Evolutionary conservation across 2,797 vertebrate genomes (phyloP).

Genomic region (Semotilus atromaculatus): DNA sequence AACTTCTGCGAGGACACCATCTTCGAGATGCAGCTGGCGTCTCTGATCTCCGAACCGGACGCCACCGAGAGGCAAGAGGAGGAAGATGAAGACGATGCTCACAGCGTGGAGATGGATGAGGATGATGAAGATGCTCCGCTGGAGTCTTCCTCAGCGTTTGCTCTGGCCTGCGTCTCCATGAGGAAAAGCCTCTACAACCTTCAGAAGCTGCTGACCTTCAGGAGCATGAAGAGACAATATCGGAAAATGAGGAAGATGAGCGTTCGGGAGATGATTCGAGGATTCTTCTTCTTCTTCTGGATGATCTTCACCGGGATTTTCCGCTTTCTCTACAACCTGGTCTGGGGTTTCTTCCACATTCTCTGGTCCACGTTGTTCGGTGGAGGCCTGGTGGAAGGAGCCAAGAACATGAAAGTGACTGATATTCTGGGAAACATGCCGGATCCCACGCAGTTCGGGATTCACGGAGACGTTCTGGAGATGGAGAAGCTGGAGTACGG

Average conservation of each 20-base stretch:
- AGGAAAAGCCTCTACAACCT: conserved; percentile 84
- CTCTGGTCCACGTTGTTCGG: conserved; percentile 96
- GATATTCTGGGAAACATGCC: conserved; percentile 99
- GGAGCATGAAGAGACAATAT: conserved; percentile 88
- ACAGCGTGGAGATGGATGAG: conserved; percentile 76
- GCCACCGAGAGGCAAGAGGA: conserved; percentile 85
- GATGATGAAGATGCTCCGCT: conserved; percentile 81
- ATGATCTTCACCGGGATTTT: conserved; percentile 87
- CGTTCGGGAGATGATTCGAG: conserved; percentile 86
- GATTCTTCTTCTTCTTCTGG: conserved; percentile 94
- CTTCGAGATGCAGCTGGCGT: conserved; percentile 98
- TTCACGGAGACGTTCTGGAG: conserved; percentile 92
- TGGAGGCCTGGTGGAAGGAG: conserved; percentile 95
- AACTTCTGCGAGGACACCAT: conserved; percentile 99
- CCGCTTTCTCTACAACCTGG: conserved; percentile 83
- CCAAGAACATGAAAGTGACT: conserved; percentile 97
- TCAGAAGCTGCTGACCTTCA: conserved; percentile 85
- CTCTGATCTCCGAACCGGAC: conserved; percentile 95
- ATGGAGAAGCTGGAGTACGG: conserved; percentile 86
- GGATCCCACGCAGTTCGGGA: conserved; percentile 98
- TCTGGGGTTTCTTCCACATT: conserved; percentile 94
- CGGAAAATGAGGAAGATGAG: conserved; percentile 92
- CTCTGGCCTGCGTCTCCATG: conserved; percentile 85
- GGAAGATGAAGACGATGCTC: conserved; percentile 80
- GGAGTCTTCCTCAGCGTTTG: conserved; percentile 91